Percentiles rank a stretch among this genome's conserved stretches.
Conservation (phyloP, 2,888 invertebrate genomes). For the Erebia epiphron region DNA sequence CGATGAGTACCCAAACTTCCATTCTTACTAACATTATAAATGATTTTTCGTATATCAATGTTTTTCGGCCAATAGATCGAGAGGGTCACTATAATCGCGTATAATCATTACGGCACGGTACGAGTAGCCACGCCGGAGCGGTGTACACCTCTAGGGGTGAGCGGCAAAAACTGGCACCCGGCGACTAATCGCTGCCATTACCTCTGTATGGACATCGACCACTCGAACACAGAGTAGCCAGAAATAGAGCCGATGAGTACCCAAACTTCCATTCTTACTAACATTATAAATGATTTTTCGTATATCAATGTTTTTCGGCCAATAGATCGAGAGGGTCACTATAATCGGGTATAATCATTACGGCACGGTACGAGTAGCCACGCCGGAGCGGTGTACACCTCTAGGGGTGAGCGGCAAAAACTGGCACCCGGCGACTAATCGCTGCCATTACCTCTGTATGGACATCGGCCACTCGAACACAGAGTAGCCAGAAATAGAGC, state of each 20-base stretch:
- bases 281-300: too few relatives aligned
- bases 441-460: slow-evolving; percentile 47
- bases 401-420: slow-evolving; percentile 42
- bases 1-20: background rate
- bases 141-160: slow-evolving; percentile 7
- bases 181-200: slow-evolving; percentile 48
- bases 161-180: slow-evolving; percentile 44
- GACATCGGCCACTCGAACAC: slow-evolving; percentile 36
- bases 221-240: slow-evolving; percentile 37
- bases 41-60: background rate
- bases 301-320: slow-evolving; percentile 13
- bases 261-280: too few relatives aligned
- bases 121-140: slow-evolving; percentile 1
- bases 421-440: slow-evolving; percentile 44
- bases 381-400: background rate
- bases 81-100: slow-evolving; percentile 39
- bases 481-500: slow-evolving; percentile 32
- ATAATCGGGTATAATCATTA: slow-evolving; percentile 41
- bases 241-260: background rate
- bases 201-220: slow-evolving; percentile 44
- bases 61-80: slow-evolving; percentile 32
- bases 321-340: slow-evolving; percentile 36
- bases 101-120: slow-evolving; percentile 35
- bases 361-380: slow-evolving; percentile 16
- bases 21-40: too few relatives aligned